phyloP scores from a whole-genome alignment of 1,140 invertebrate genomes.

The Brachionus manjavacas region DNA sequence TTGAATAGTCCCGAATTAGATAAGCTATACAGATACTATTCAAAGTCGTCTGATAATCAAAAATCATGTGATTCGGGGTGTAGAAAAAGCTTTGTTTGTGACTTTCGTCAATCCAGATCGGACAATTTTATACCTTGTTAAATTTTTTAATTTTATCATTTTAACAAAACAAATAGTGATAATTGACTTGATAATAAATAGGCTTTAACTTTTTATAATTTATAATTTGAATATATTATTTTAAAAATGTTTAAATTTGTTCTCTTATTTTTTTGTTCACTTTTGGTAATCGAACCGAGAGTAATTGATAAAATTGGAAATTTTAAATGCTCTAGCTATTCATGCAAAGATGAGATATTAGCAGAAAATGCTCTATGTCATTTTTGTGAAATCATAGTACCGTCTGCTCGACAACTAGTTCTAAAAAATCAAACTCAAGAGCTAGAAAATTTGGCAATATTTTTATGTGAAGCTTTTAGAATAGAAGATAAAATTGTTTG shows the following conservation, averaged over 20 bases:
- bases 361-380: not conserved
- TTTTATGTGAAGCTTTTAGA: slow-evolving; percentile 18
- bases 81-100: slow-evolving; percentile 35
- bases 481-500: slow-evolving; percentile 36
- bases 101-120: slow-evolving; percentile 26
- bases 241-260: not conserved
- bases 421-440: not conserved
- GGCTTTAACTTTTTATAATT: not conserved
- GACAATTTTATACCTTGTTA: slow-evolving; percentile 40
- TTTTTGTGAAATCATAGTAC: not conserved
- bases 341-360: not conserved
- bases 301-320: not conserved
- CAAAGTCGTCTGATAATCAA: slow-evolving; percentile 33
- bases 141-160: not conserved
- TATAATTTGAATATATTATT: not conserved
- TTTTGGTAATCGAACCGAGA: not conserved
- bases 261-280: not conserved
- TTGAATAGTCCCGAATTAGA: not conserved
- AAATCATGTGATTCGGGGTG: slow-evolving; percentile 19
- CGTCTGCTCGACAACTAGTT: not conserved
- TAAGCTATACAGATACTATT: slow-evolving; percentile 5
- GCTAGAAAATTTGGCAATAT: not conserved
- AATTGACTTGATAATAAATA: not conserved
- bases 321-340: not conserved
- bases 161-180: not conserved